Percentiles rank a stretch among this genome's conserved stretches.
Conservation (phyloP, 1,140 invertebrate species). For the Planococcus citri region DNA sequence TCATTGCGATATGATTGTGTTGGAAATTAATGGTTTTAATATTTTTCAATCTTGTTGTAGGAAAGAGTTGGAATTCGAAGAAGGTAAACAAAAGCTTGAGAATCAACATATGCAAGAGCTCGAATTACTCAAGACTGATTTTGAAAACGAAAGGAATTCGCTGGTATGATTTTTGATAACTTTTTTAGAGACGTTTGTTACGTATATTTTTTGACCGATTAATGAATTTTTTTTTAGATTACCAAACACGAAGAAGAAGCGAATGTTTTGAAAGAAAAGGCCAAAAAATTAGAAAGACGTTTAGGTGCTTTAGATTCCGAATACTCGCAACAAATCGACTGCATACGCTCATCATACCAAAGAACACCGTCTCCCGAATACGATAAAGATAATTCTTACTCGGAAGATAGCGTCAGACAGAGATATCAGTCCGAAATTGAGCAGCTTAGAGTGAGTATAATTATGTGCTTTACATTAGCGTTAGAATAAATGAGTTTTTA, state of each 20-base stretch:
- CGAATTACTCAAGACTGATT: slow-evolving; percentile 20
- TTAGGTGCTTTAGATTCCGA: slow-evolving; percentile 58
- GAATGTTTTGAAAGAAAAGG: slow-evolving; percentile 40
- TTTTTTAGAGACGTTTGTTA: too few species aligned
- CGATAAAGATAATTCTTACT: background rate
- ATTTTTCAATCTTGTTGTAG: slow-evolving; percentile 4
- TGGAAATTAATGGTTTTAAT: background rate
- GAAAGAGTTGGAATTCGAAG: slow-evolving; percentile 24
- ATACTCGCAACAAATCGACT: slow-evolving; percentile 62
- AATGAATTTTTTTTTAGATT: slow-evolving; percentile 23
- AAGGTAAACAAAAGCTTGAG: slow-evolving; percentile 24
- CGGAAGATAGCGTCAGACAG: slow-evolving; percentile 53
- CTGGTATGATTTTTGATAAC: slow-evolving; percentile 20
- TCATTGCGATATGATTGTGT: background rate
- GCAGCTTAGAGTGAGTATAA: slow-evolving; percentile 50
- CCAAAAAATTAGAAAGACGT: slow-evolving; percentile 50
- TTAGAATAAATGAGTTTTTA: too few species aligned
- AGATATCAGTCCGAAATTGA: slow-evolving; percentile 76
- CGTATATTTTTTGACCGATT: too few species aligned
- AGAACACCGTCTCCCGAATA: slow-evolving; percentile 11
- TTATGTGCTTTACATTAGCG: too few species aligned
- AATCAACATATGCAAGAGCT: slow-evolving; percentile 26
- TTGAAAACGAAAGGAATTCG: slow-evolving; percentile 29
- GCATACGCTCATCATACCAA: slow-evolving; percentile 50
- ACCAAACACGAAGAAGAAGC: slow-evolving; percentile 37